phyloP scores from a whole-genome alignment of 2,888 invertebrate genomes.

The Thereva unica region DNA sequence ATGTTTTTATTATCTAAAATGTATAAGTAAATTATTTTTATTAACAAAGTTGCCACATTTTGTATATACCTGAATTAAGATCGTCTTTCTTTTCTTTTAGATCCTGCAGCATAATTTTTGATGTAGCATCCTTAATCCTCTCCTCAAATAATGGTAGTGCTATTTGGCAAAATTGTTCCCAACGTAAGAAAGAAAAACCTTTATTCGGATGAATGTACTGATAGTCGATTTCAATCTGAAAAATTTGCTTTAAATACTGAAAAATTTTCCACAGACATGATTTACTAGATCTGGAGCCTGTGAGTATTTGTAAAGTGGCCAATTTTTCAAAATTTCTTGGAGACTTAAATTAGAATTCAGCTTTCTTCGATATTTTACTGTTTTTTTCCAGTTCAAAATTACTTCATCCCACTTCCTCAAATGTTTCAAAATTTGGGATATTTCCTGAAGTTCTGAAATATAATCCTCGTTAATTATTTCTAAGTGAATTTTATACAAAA shows the following conservation, averaged over 20 bases:
- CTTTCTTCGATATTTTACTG: neutral
- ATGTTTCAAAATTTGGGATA: constrained; percentile 7
- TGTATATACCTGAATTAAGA: neutral
- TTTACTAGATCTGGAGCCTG: constrained; percentile 23
- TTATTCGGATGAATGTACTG: constrained; percentile 6
- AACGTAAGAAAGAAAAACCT: neutral
- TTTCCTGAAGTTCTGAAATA: neutral
- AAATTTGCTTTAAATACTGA: neutral
- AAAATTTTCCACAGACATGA: neutral
- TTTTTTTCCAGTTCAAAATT: constrained; percentile 8
- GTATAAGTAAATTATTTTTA: neutral
- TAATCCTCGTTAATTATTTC: neutral
- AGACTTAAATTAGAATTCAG: neutral
- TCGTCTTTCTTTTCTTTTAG: neutral
- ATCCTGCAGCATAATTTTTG: neutral
- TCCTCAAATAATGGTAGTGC: neutral
- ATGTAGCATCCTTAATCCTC: constrained; percentile 1
- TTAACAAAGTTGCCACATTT: neutral
- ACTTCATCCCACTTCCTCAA: constrained; percentile 11
- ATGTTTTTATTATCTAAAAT: constrained; percentile 15
- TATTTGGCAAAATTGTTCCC: constrained; percentile 16
- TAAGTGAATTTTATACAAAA: neutral
- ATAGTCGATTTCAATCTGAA: constrained; percentile 16
- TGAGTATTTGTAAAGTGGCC: constrained; percentile 18
- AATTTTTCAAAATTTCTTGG: constrained; percentile 2